Evolutionary conservation across 2,888 invertebrate genomes (phyloP).

Genomic region (Hemicrepidius hirtus): DNA sequence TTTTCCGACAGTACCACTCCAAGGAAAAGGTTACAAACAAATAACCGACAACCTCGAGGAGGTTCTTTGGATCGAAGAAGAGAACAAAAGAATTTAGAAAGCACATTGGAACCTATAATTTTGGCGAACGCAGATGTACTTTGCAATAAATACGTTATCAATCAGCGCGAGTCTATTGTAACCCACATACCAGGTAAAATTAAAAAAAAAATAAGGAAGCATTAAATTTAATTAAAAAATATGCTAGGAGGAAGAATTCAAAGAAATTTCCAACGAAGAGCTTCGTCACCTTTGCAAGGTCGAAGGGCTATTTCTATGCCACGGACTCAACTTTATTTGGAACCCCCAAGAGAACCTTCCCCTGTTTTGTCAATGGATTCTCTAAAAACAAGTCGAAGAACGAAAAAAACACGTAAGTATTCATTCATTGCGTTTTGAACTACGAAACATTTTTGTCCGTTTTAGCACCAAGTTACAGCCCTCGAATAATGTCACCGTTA

Average conservation of each 20-base stretch:
- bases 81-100: slow-evolving; percentile 61
- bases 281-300: slow-evolving; percentile 46
- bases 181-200: slow-evolving; percentile 63
- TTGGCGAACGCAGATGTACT: slow-evolving; percentile 78
- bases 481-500: slow-evolving; percentile 81
- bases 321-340: slow-evolving; percentile 62
- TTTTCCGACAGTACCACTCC: slow-evolving; percentile 66
- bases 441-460: no score
- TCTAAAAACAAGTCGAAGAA: slow-evolving; percentile 12
- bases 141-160: slow-evolving; percentile 82
- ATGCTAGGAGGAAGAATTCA: slow-evolving; percentile 42
- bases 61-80: slow-evolving; percentile 68
- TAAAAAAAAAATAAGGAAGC: no score
- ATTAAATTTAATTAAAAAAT: background rate
- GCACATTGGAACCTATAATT: slow-evolving; percentile 67
- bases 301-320: slow-evolving; percentile 64
- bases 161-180: slow-evolving; percentile 68
- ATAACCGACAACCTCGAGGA: slow-evolving; percentile 55
- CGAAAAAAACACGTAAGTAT: slow-evolving; percentile 43
- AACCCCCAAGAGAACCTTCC: slow-evolving; percentile 66
- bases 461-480: slow-evolving; percentile 72
- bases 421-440: no score
- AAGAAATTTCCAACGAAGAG: slow-evolving; percentile 42
- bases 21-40: slow-evolving; percentile 39
- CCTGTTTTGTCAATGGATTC: slow-evolving; percentile 39